These are phyloP conservation scores for Harpagoxenus sublaevis DNA, from an alignment of 2,888 invertebrate species.

Conservation along the genomic window DNA sequence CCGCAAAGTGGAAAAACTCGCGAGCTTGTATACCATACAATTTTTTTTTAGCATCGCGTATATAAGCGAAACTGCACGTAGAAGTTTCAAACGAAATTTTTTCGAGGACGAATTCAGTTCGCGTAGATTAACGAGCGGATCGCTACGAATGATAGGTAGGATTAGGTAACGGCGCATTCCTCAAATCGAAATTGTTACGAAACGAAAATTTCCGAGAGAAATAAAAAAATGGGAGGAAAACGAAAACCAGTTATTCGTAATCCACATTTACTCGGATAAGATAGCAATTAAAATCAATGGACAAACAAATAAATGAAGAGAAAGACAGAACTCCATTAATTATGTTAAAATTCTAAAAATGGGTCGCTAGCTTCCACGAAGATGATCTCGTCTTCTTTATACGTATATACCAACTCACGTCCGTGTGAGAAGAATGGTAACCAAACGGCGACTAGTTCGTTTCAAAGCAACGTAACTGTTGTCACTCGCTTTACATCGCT, in stretches of 20 bases:
- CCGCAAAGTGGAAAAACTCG: neutral
- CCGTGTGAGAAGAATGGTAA: neutral
- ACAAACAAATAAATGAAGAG: neutral
- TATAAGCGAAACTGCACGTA: constrained; percentile 10
- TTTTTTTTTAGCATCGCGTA: constrained; percentile 11
- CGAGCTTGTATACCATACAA: neutral
- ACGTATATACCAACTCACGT: neutral
- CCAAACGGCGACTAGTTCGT: neutral
- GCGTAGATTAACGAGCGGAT: constrained; percentile 40
- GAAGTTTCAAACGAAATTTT: constrained; percentile 24
- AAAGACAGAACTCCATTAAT: neutral
- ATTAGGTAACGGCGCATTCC: constrained; percentile 22
- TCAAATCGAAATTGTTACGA: constrained; percentile 28
- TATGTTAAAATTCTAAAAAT: constrained; percentile 19
- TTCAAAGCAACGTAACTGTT: constrained; percentile 22
- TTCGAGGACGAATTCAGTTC: constrained; percentile 24
- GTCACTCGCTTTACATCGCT: constrained; percentile 21
- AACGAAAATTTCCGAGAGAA: constrained; percentile 14
- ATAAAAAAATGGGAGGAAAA: neutral
- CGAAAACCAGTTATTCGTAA: neutral
- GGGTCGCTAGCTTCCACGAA: neutral
- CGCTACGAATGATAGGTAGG: constrained; percentile 18
- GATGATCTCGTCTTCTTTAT: neutral
- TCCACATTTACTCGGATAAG: constrained; percentile 15
- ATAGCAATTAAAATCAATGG: constrained; percentile 15